Conservation (phyloP, 2,888 invertebrate genomes). For the Sicus ferrugineus region DNA sequence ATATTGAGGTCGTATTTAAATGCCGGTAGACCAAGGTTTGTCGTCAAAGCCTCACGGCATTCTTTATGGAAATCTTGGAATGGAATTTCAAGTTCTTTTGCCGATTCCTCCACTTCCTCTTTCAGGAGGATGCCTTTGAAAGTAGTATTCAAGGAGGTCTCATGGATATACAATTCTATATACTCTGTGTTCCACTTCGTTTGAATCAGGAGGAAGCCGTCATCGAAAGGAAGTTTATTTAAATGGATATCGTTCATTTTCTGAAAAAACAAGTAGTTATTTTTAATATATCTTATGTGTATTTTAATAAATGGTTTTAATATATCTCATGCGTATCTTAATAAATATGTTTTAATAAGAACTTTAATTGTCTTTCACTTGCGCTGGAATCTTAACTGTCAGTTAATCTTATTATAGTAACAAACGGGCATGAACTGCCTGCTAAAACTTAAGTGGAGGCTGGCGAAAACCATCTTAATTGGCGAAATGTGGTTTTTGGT, state of each 20-base stretch:
- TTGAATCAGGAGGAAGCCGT: slow-evolving; percentile 44
- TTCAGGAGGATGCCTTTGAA: slow-evolving; percentile 44
- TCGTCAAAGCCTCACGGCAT: slow-evolving; percentile 49
- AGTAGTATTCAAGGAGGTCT: slow-evolving; percentile 39
- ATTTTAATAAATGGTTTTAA: too few species aligned
- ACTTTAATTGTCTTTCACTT: too few species aligned
- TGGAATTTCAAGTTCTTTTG: slow-evolving; percentile 50
- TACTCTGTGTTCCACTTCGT: slow-evolving; percentile 47
- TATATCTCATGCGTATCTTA: too few species aligned
- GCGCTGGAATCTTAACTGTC: too few species aligned
- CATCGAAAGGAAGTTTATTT: slow-evolving; percentile 26
- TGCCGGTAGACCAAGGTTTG: slow-evolving; percentile 44
- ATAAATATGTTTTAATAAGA: too few species aligned
- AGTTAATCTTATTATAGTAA: too few species aligned
- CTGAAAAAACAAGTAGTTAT: background rate
- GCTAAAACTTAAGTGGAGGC: too few species aligned
- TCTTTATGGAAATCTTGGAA: slow-evolving; percentile 49
- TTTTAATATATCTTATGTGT: too few species aligned
- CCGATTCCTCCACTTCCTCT: slow-evolving; percentile 47
- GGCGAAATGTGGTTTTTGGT: too few species aligned
- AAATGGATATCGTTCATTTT: slow-evolving; percentile 16
- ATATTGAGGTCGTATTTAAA: slow-evolving; percentile 51
- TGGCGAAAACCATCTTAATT: too few species aligned
- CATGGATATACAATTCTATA: slow-evolving; percentile 41
- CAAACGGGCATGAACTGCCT: too few species aligned